phyloP scores from a whole-genome alignment of 1,140 invertebrate genomes.

The Drosophila sucinea region DNA sequence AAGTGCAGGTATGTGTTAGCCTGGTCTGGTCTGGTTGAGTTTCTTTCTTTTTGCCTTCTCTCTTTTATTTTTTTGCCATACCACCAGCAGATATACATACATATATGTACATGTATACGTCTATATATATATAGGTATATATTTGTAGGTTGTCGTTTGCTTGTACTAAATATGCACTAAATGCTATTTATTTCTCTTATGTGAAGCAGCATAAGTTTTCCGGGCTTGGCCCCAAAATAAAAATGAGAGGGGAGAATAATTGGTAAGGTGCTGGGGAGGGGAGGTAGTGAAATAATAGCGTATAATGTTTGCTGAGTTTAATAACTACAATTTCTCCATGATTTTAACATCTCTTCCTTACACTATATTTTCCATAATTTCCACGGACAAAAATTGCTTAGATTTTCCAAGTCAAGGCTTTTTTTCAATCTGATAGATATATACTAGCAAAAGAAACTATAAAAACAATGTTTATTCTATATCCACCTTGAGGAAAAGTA shows the following conservation, averaged over 20 bases:
- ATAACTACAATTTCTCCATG: not conserved
- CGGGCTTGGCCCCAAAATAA: conserved; percentile 9
- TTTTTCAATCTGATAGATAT: too few relatives aligned
- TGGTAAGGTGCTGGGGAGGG: not conserved
- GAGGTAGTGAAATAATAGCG: not conserved
- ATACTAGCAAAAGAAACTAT: too few relatives aligned
- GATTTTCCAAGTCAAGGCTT: too few relatives aligned
- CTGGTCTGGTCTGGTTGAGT: conserved; percentile 40
- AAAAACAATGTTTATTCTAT: too few relatives aligned
- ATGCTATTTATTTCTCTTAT: conserved; percentile 66
- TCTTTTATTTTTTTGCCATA: conserved; percentile 40
- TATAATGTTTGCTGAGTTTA: not conserved
- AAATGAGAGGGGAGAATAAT: not conserved
- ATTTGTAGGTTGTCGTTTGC: conserved; percentile 41
- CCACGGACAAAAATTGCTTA: too few relatives aligned
- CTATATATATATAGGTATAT: not conserved
- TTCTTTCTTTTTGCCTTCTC: conserved; percentile 41
- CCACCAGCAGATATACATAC: not conserved
- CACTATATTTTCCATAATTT: too few relatives aligned
- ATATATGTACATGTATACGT: not conserved
- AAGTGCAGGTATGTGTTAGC: conserved; percentile 56
- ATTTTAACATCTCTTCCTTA: too few relatives aligned
- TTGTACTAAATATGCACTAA: conserved; percentile 76
- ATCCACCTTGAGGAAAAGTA: too few relatives aligned
- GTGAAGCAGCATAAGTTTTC: conserved; percentile 25